phyloP scores from a whole-genome alignment of 92 coral and sea anemone species.

The Palythoa grandis region DNA sequence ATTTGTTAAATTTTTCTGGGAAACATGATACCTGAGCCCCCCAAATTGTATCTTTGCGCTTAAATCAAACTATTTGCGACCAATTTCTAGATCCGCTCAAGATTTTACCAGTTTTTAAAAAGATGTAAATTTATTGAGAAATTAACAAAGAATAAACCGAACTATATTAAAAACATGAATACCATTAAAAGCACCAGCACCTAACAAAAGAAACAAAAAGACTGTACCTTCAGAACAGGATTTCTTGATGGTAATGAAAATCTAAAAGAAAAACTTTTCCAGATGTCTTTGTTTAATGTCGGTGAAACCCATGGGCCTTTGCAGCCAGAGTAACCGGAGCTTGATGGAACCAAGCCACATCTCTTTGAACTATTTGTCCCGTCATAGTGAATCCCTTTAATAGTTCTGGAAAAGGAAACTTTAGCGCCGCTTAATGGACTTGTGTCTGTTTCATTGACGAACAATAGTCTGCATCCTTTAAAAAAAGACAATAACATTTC shows the following conservation, averaged over 20 bases:
- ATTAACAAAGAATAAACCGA: too few species aligned
- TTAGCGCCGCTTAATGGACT: neutral
- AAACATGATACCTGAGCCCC: too few species aligned
- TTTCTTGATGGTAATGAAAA: neutral
- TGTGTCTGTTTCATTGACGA: constrained; percentile 11
- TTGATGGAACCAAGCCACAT: neutral
- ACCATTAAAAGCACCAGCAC: too few species aligned
- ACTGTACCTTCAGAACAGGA: neutral
- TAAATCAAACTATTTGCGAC: too few species aligned
- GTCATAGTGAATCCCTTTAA: neutral
- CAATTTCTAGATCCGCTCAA: too few species aligned
- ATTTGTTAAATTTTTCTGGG: too few species aligned
- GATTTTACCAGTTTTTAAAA: too few species aligned
- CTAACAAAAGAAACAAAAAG: neutral
- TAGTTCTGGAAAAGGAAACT: neutral
- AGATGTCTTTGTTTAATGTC: neutral
- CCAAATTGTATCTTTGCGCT: too few species aligned
- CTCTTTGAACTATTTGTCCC: neutral
- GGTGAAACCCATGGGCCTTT: neutral
- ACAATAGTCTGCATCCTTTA: neutral
- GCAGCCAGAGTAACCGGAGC: neutral
- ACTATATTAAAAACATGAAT: too few species aligned
- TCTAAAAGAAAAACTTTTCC: neutral
- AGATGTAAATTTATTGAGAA: too few species aligned
- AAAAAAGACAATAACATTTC: neutral